A percentile compares a stretch with the other conserved stretches of the same genome.
phyloP scores from a whole-genome alignment of 1,140 invertebrate species.

The Sminthurinus signatus region DNA sequence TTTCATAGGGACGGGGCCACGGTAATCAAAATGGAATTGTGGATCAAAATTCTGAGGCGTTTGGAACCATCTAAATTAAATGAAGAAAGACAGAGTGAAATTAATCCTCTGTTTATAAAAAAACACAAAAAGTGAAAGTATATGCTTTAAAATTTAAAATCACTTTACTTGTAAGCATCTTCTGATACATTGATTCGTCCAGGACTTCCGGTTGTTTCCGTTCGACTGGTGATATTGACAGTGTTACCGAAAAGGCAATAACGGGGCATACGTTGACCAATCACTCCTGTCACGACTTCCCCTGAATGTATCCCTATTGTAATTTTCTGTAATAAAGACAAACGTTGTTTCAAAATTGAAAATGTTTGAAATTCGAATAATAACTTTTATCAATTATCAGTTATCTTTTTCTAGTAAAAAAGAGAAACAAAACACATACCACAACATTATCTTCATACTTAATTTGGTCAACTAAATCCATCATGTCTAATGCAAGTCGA shows the following conservation, averaged over 20 bases:
- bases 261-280: slow-evolving; percentile 93
- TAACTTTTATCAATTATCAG: neutral
- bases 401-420: neutral
- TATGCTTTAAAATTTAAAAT: neutral
- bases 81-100: slow-evolving; percentile 19
- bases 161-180: slow-evolving; percentile 75
- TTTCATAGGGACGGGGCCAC: slow-evolving; percentile 87
- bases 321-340: slow-evolving; percentile 67
- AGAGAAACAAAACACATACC: slow-evolving; percentile 54
- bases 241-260: slow-evolving; percentile 97
- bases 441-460: slow-evolving; percentile 76
- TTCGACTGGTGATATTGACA: slow-evolving; percentile 89
- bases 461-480: slow-evolving; percentile 83
- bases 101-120: neutral
- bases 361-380: neutral
- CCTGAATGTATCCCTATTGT: slow-evolving; percentile 95
- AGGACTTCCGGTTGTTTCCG: slow-evolving; percentile 85
- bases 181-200: slow-evolving; percentile 92
- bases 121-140: slow-evolving; percentile 1
- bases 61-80: slow-evolving; percentile 62
- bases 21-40: slow-evolving; percentile 75
- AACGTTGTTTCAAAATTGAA: slow-evolving; percentile 5
- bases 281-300: slow-evolving; percentile 92
- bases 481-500: slow-evolving; percentile 87
- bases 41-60: slow-evolving; percentile 71